Percentiles rank a stretch among this genome's conserved stretches.
phyloP scores from a whole-genome alignment of 2,888 invertebrate genomes.

The Oligia fasciuncula region DNA sequence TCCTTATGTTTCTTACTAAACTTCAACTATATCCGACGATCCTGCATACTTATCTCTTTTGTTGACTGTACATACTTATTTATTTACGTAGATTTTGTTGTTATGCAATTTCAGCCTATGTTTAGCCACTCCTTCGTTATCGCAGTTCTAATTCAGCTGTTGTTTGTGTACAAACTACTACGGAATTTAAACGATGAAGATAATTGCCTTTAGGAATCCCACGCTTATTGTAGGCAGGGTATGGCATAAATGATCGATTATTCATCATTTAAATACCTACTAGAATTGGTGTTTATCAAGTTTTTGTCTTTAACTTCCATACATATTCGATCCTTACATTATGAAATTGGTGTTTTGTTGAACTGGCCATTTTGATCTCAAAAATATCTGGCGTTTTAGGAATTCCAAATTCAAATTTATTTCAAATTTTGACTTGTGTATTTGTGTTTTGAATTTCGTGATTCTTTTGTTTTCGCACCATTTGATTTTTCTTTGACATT shows the following conservation, averaged over 20 bases:
- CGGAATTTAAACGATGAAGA: constrained; percentile 22
- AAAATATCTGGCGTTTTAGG: not conserved
- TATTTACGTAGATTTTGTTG: not conserved
- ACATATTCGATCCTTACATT: too few species aligned
- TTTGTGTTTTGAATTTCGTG: not conserved
- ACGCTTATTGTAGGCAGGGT: constrained; percentile 5
- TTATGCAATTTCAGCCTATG: constrained; percentile 10
- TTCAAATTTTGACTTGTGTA: too few species aligned
- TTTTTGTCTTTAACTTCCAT: not conserved
- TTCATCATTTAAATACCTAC: not conserved
- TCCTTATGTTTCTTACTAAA: too few species aligned
- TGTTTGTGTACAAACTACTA: not conserved
- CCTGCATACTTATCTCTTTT: too few species aligned
- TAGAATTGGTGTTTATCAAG: not conserved
- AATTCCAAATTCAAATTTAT: not conserved
- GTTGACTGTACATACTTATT: too few species aligned
- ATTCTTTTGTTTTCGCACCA: not conserved
- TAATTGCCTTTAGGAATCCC: constrained; percentile 7
- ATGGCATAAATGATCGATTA: not conserved
- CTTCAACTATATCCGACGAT: too few species aligned
- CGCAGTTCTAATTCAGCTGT: not conserved
- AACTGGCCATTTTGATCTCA: not conserved
- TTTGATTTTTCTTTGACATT: not conserved
- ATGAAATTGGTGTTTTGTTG: not conserved
- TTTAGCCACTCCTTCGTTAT: not conserved